Conservation (phyloP, 2,797 vertebrate species). For the Mastacembelus armatus region DNA sequence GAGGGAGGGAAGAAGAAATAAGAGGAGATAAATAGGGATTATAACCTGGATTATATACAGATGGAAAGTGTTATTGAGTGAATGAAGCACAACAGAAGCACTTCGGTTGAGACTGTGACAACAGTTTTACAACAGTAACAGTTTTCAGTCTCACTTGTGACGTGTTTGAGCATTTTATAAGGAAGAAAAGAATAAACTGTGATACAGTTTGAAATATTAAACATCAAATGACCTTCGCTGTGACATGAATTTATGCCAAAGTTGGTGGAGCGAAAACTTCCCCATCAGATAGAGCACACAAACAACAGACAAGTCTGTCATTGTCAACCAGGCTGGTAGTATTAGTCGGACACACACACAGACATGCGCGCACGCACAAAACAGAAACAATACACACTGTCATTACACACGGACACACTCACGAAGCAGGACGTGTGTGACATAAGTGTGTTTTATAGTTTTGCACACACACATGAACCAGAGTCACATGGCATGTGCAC, state of each 20-base stretch:
- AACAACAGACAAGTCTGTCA: constrained; percentile 51
- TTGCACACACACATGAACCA: too few species aligned
- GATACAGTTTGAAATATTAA: neutral
- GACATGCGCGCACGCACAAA: constrained; percentile 18
- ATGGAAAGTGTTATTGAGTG: too few species aligned
- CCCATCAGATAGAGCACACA: constrained; percentile 1
- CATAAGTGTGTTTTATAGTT: too few species aligned
- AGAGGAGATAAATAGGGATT: neutral
- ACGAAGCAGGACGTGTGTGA: too few species aligned
- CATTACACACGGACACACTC: neutral
- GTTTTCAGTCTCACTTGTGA: too few species aligned
- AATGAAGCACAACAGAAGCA: too few species aligned
- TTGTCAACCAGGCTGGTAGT: constrained; percentile 31
- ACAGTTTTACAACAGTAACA: too few species aligned
- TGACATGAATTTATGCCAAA: neutral
- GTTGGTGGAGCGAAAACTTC: constrained; percentile 29
- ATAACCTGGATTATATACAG: too few species aligned
- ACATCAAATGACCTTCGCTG: constrained; percentile 28
- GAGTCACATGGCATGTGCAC: too few species aligned
- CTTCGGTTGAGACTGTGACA: too few species aligned
- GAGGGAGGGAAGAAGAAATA: neutral
- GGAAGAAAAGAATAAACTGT: neutral
- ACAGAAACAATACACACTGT: neutral
- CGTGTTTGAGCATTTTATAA: neutral
- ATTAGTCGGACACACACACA: constrained; percentile 16